Conservation (phyloP, 2,888 invertebrate genomes). For the Idaea aversata region DNA sequence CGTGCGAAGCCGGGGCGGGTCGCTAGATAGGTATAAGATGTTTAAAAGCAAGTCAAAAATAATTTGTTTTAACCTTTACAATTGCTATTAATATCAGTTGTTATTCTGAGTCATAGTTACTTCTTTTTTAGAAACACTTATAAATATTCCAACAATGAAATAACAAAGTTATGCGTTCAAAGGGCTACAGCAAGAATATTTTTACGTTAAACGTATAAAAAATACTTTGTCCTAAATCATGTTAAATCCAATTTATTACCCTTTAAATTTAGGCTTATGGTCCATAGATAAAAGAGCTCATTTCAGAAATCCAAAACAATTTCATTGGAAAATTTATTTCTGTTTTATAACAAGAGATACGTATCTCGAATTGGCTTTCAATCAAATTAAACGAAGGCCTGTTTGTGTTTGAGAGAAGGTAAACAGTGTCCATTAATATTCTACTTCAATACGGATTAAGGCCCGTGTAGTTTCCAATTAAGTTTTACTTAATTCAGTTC, state of each 20-base stretch:
- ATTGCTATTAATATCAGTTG: no score
- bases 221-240: constrained; percentile 14
- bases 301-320: constrained; percentile 19
- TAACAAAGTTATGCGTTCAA: neutral
- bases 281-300: constrained; percentile 22
- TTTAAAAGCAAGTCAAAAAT: no score
- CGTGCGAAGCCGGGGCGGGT: no score
- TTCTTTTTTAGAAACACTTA: no score
- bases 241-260: constrained; percentile 22
- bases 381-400: constrained; percentile 6
- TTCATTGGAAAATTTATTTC: constrained; percentile 15
- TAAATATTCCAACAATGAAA: neutral
- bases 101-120: no score
- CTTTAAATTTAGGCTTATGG: constrained; percentile 21
- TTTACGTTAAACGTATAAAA: neutral
- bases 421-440: constrained; percentile 29
- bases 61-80: no score
- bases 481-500: constrained; percentile 14
- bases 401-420: neutral
- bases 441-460: constrained; percentile 33
- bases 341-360: constrained; percentile 8
- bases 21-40: no score
- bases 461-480: constrained; percentile 50
- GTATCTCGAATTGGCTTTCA: neutral
- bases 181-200: neutral